Evolutionary conservation across 2,113 vertebrate species (phyloP).

Genomic region (Azemiops feae): DNA sequence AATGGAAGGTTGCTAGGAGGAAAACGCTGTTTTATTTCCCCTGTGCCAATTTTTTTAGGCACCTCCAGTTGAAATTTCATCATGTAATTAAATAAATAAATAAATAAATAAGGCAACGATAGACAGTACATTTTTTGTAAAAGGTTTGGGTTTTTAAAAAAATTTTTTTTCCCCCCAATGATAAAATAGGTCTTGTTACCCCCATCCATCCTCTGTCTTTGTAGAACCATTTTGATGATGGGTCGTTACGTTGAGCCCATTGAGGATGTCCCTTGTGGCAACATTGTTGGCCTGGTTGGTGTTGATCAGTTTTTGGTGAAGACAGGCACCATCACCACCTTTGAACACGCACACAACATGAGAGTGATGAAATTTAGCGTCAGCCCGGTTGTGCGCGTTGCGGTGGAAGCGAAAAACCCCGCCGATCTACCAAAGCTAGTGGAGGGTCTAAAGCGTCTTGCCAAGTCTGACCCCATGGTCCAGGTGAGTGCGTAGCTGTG

Average conservation of each 20-base stretch:
- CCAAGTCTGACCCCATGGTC: slow-evolving; percentile 72
- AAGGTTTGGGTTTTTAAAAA: slow-evolving; percentile 2
- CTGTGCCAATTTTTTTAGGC: neutral
- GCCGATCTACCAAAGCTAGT: slow-evolving; percentile 70
- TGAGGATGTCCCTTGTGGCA: slow-evolving; percentile 72
- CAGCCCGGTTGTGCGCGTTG: slow-evolving; percentile 65
- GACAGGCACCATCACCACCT: slow-evolving; percentile 65
- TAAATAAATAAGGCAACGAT: neutral
- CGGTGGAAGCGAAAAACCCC: slow-evolving; percentile 69
- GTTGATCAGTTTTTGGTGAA: slow-evolving; percentile 72
- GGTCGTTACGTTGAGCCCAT: slow-evolving; percentile 69
- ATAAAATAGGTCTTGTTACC: slow-evolving; percentile 18
- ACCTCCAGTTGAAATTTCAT: slow-evolving; percentile 1
- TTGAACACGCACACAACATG: slow-evolving; percentile 68
- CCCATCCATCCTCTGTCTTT: slow-evolving; percentile 27
- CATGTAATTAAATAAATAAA: neutral
- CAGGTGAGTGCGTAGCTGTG: slow-evolving; percentile 49
- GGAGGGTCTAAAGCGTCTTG: slow-evolving; percentile 68
- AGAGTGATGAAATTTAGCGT: slow-evolving; percentile 70
- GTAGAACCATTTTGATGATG: slow-evolving; percentile 73
- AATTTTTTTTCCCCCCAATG: neutral
- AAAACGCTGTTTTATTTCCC: neutral
- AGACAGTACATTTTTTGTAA: neutral
- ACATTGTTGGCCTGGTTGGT: slow-evolving; percentile 67
- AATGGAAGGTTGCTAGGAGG: neutral